These are phyloP conservation scores for Philopedon plagiatum DNA, from an alignment of 2,888 invertebrate species.

Conservation along the genomic window DNA sequence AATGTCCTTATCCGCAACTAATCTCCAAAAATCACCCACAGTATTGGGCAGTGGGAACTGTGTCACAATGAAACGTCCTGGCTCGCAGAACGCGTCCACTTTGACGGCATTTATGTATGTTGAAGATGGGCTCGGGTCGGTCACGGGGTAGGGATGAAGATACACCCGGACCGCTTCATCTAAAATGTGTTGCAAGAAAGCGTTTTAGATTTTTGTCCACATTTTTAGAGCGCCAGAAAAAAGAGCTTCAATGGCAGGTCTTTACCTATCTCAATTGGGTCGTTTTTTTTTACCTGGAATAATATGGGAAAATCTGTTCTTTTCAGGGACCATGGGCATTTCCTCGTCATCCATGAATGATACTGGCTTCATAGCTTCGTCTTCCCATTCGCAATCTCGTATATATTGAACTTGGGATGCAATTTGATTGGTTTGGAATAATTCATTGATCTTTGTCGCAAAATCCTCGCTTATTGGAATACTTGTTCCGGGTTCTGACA, in stretches of 20 bases:
- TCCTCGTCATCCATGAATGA: constrained; percentile 36
- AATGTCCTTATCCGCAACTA: constrained; percentile 66
- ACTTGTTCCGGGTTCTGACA: constrained; percentile 59
- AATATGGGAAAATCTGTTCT: constrained; percentile 67
- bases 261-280: too few relatives aligned
- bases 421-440: constrained; percentile 58
- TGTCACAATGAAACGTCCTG: constrained; percentile 67
- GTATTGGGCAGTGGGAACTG: constrained; percentile 69
- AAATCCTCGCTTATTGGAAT: constrained; percentile 65
- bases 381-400: constrained; percentile 66
- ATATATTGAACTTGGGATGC: constrained; percentile 64
- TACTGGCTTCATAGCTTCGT: constrained; percentile 64
- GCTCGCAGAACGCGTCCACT: constrained; percentile 65
- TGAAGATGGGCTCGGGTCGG: constrained; percentile 65
- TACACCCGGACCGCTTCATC: constrained; percentile 58
- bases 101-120: constrained; percentile 69
- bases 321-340: constrained; percentile 55
- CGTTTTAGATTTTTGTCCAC: too few relatives aligned
- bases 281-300: constrained; percentile 64
- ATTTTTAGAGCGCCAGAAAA: too few relatives aligned
- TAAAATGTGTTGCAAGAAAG: too few relatives aligned
- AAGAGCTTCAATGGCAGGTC: too few relatives aligned
- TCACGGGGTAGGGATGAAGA: constrained; percentile 63
- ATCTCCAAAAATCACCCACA: constrained; percentile 69
- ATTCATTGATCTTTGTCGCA: constrained; percentile 55